phyloP scores from a whole-genome alignment of 2,797 vertebrate species.

The Manis pentadactyla region DNA sequence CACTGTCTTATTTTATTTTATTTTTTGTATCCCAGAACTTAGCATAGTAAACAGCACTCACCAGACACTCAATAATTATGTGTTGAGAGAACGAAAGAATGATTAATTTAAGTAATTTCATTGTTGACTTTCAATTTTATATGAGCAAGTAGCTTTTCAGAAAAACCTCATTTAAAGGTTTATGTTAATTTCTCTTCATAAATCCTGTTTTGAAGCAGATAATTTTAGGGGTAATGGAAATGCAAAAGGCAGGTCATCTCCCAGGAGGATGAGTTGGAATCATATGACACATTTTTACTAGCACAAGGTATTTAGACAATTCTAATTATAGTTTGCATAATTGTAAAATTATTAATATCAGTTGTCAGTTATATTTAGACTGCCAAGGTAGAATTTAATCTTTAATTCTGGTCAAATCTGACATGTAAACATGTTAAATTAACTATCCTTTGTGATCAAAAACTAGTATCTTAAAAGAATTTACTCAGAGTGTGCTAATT shows the following conservation, averaged over 20 bases:
- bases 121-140: slow-evolving; percentile 79
- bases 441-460: slow-evolving; percentile 72
- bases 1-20: not conserved
- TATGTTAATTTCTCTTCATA: slow-evolving; percentile 80
- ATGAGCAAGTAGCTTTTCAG: slow-evolving; percentile 74
- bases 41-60: slow-evolving; percentile 42
- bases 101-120: slow-evolving; percentile 82
- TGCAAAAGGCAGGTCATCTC: slow-evolving; percentile 80
- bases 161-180: slow-evolving; percentile 78
- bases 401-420: slow-evolving; percentile 72
- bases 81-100: slow-evolving; percentile 66
- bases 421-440: slow-evolving; percentile 79
- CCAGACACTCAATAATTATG: slow-evolving; percentile 62
- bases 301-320: slow-evolving; percentile 75
- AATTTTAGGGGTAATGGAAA: slow-evolving; percentile 82
- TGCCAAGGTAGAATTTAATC: slow-evolving; percentile 66
- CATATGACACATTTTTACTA: slow-evolving; percentile 50
- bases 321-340: slow-evolving; percentile 75
- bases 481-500: slow-evolving; percentile 68
- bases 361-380: slow-evolving; percentile 74
- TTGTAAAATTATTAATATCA: slow-evolving; percentile 80
- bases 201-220: slow-evolving; percentile 78
- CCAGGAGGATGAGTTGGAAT: slow-evolving; percentile 56
- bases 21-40: slow-evolving; percentile 32
- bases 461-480: slow-evolving; percentile 75